Conservation (phyloP, 2,888 invertebrate genomes). For the Amorpha juglandis region DNA sequence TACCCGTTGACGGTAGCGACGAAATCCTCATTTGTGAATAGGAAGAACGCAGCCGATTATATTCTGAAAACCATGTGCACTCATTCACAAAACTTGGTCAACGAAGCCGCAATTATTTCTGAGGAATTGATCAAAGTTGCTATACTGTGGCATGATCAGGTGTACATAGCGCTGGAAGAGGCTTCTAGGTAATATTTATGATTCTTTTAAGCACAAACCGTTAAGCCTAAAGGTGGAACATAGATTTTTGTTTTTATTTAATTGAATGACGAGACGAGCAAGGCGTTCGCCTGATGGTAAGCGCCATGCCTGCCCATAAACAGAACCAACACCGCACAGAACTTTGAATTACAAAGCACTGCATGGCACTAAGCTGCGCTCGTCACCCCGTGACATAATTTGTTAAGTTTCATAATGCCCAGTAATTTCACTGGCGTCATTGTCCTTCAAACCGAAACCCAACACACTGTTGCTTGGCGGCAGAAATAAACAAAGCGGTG, state of each 20-base stretch:
- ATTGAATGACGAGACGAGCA: too few relatives aligned
- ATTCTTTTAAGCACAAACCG: not conserved
- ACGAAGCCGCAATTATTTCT: conserved; percentile 97
- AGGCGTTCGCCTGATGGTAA: too few relatives aligned
- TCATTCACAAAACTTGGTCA: conserved; percentile 95
- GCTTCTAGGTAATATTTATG: conserved; percentile 87
- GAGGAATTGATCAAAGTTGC: conserved; percentile 99
- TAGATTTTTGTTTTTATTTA: not conserved
- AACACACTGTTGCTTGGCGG: too few relatives aligned
- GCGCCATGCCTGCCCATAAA: too few relatives aligned
- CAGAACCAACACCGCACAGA: too few relatives aligned
- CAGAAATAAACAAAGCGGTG: too few relatives aligned
- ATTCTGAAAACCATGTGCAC: conserved; percentile 97
- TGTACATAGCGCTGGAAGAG: conserved; percentile 91
- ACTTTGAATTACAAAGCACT: too few relatives aligned
- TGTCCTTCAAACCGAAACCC: too few relatives aligned
- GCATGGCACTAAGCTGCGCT: too few relatives aligned
- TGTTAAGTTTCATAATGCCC: too few relatives aligned
- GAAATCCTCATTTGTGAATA: conserved; percentile 93
- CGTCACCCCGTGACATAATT: too few relatives aligned
- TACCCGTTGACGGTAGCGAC: conserved; percentile 99
- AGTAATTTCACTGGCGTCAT: too few relatives aligned
- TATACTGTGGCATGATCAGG: conserved; percentile 99
- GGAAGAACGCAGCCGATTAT: conserved; percentile 95
- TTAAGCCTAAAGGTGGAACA: not conserved